These are phyloP conservation scores for Nematolebias whitei DNA, from an alignment of 2,113 vertebrate species.

Conservation along the genomic window DNA sequence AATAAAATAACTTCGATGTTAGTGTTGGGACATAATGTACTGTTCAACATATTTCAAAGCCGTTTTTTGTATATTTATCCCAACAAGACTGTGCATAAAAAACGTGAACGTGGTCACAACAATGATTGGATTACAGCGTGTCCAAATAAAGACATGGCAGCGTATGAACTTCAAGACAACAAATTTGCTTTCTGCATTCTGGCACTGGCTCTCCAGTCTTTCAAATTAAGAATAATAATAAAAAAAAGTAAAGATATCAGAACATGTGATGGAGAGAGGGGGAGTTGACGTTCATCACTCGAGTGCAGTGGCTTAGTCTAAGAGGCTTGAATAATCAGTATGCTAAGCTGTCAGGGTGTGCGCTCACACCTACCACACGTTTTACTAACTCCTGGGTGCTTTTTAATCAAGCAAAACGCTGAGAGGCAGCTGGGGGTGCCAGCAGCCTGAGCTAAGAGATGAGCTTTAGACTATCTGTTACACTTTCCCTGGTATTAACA, in stretches of 20 bases:
- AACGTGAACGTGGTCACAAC: conserved; percentile 45
- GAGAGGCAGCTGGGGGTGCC: conserved; percentile 65
- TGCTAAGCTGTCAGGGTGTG: conserved; percentile 79
- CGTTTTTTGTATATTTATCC: background rate
- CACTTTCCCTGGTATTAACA: conserved; percentile 69
- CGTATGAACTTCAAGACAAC: conserved; percentile 74
- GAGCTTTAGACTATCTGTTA: conserved; percentile 69
- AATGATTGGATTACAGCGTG: conserved; percentile 68
- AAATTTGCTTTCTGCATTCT: conserved; percentile 67
- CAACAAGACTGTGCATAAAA: conserved; percentile 5
- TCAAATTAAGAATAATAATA: conserved; percentile 54
- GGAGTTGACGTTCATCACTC: conserved; percentile 75
- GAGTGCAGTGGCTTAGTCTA: conserved; percentile 78
- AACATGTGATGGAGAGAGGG: conserved; percentile 41
- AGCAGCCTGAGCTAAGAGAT: conserved; percentile 62
- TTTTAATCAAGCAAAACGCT: conserved; percentile 78
- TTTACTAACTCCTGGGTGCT: conserved; percentile 73
- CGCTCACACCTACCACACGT: conserved; percentile 71
- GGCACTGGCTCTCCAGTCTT: conserved; percentile 62
- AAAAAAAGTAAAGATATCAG: conserved; percentile 45
- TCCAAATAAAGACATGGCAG: conserved; percentile 78
- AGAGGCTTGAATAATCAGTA: conserved; percentile 84
- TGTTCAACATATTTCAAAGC: background rate
- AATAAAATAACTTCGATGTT: background rate
- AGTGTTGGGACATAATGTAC: background rate